A percentile compares a stretch with the other conserved stretches of the same genome.
Conservation (phyloP, 2,797 vertebrate species). For the Dallia pectoralis region DNA sequence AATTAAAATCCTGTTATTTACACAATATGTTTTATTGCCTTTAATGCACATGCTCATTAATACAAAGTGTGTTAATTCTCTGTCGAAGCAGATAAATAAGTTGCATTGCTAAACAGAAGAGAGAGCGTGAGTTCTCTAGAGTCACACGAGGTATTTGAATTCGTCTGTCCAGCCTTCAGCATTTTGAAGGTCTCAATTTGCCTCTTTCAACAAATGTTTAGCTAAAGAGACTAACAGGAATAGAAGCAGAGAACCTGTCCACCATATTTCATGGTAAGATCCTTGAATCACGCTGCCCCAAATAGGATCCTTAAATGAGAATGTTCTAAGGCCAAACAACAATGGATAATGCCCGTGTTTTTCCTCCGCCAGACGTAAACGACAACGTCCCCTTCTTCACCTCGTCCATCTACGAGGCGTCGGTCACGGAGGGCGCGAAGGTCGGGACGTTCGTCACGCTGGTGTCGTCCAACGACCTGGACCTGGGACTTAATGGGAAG, state of each 20-base stretch:
- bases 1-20: conserved; percentile 9
- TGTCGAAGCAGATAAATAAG: neutral
- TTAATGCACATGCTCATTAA: too few relatives aligned
- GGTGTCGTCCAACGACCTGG: conserved; percentile 83
- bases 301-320: neutral
- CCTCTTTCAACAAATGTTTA: conserved; percentile 8
- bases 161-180: neutral
- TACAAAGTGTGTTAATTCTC: neutral
- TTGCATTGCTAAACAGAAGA: neutral
- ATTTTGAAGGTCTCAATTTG: conserved; percentile 13
- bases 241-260: neutral
- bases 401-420: conserved; percentile 87
- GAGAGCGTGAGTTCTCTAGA: neutral
- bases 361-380: conserved; percentile 78
- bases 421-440: conserved; percentile 79
- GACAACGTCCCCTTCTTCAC: conserved; percentile 93
- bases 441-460: conserved; percentile 81
- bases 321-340: neutral
- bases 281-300: neutral
- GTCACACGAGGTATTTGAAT: neutral
- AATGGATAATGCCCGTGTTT: neutral
- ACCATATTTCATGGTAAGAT: neutral
- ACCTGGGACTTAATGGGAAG: conserved; percentile 85
- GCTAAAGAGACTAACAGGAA: neutral
- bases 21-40: conserved; percentile 5